phyloP scores from a whole-genome alignment of 2,113 vertebrate genomes.

The Festucalex cinctus region DNA sequence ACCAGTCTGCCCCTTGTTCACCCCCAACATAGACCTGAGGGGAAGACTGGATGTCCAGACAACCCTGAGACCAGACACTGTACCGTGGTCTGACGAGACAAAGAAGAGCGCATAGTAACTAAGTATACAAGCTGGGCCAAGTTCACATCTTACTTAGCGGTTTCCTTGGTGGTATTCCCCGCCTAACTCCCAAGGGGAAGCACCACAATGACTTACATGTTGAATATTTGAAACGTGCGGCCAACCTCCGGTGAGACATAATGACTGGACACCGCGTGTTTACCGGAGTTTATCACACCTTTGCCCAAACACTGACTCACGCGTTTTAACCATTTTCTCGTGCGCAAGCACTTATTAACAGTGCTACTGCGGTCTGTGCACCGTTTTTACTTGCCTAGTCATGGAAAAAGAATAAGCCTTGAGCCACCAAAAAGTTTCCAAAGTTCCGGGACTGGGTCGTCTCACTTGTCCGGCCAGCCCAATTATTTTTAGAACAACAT shows the following conservation, averaged over 20 bases:
- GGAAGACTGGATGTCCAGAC: too few species aligned
- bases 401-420: not conserved
- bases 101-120: too few species aligned
- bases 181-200: not conserved
- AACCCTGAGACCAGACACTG: too few species aligned
- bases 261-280: slow-evolving; percentile 27
- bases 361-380: too few species aligned
- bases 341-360: not conserved
- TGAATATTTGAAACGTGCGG: slow-evolving; percentile 40
- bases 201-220: slow-evolving; percentile 32
- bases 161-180: not conserved
- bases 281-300: not conserved
- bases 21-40: too few species aligned
- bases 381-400: too few species aligned
- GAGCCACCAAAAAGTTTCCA: too few species aligned
- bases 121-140: not conserved
- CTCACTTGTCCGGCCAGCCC: too few species aligned
- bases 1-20: too few species aligned
- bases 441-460: too few species aligned
- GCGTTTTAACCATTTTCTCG: slow-evolving; percentile 9
- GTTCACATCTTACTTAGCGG: not conserved
- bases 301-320: slow-evolving; percentile 28
- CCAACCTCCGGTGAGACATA: slow-evolving; percentile 42
- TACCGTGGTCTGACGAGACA: too few species aligned
- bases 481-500: too few species aligned